A percentile compares a stretch with the other conserved stretches of the same genome.
Conservation (phyloP, 2,888 invertebrate species). For the Baccha elongata region DNA sequence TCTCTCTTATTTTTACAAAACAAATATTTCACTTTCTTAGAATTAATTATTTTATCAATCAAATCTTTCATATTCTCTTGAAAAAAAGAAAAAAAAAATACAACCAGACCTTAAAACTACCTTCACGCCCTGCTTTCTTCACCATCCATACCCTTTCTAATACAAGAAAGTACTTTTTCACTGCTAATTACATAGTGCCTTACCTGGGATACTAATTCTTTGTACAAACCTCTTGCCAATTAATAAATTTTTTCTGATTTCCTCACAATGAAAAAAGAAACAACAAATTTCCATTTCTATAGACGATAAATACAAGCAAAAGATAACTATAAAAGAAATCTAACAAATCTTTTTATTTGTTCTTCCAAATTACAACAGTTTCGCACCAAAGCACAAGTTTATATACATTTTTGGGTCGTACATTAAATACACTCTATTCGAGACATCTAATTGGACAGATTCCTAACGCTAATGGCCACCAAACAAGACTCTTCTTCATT, state of each 20-base stretch:
- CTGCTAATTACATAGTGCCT: conserved; percentile 20
- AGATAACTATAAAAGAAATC: background rate
- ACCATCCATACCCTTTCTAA: too few relatives aligned
- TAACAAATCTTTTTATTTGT: conserved; percentile 45
- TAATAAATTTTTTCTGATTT: conserved; percentile 19
- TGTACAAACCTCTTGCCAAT: conserved; percentile 23
- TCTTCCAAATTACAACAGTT: conserved; percentile 49
- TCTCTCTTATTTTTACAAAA: too few relatives aligned
- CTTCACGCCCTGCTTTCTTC: conserved; percentile 29
- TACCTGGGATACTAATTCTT: conserved; percentile 1
- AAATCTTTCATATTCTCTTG: background rate
- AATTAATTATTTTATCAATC: too few relatives aligned
- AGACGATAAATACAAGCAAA: background rate
- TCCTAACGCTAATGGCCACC: conserved; percentile 23
- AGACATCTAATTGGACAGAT: conserved; percentile 56
- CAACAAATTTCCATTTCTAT: conserved; percentile 2
- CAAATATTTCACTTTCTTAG: too few relatives aligned
- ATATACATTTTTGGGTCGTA: conserved; percentile 31
- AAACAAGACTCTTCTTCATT: background rate
- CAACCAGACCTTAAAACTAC: background rate
- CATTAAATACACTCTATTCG: conserved; percentile 1
- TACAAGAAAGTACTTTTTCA: conserved; percentile 11
- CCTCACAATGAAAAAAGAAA: background rate
- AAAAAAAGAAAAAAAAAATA: too few relatives aligned
- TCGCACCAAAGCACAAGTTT: conserved; percentile 15